Percentiles rank a stretch among this genome's conserved stretches.
Evolutionary conservation across 2,113 vertebrate species (phyloP).

Genomic region (Aythya baeri): DNA sequence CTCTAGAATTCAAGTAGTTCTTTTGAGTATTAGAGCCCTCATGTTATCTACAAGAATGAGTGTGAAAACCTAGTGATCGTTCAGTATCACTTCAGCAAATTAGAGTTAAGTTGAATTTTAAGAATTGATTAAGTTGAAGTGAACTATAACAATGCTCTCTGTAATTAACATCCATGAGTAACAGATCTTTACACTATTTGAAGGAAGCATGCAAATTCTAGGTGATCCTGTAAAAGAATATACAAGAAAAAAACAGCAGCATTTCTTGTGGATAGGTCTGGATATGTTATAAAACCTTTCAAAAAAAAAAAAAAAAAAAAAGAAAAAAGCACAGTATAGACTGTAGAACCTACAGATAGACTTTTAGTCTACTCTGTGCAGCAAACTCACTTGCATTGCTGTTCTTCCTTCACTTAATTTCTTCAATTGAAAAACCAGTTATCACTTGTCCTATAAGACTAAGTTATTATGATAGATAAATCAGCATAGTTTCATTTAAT

Average conservation of each 20-base stretch:
- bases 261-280: neutral
- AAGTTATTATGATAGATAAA: fast-evolving
- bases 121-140: neutral
- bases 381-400: neutral
- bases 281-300: neutral
- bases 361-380: neutral
- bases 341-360: neutral
- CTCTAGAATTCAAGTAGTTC: neutral
- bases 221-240: neutral
- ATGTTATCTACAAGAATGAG: neutral
- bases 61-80: neutral
- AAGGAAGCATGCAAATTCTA: neutral
- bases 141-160: neutral
- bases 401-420: neutral
- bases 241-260: neutral
- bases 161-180: neutral
- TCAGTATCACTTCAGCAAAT: neutral
- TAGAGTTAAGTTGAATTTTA: neutral
- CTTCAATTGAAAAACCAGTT: neutral
- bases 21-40: neutral
- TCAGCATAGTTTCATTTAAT: neutral
- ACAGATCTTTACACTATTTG: neutral
- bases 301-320: neutral
- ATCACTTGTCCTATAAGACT: neutral
- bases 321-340: neutral